These are phyloP conservation scores for Pogonocichla stellata DNA, from an alignment of 2,113 vertebrate species.

Conservation along the genomic window DNA sequence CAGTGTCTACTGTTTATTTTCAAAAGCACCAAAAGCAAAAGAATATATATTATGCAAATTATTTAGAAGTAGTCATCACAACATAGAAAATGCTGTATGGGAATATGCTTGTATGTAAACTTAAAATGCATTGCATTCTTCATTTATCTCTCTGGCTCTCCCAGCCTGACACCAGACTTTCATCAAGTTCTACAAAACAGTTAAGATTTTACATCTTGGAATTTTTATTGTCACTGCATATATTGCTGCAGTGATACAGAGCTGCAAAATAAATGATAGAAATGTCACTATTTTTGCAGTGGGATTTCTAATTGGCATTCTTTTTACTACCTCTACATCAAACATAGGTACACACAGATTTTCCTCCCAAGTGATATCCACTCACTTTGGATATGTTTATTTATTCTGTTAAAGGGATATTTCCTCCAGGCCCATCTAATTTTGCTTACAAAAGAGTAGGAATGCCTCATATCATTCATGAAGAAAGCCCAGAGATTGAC, in stretches of 20 bases:
- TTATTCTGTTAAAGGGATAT: neutral
- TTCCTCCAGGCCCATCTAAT: neutral
- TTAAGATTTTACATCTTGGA: neutral
- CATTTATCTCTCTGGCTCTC: neutral
- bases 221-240: neutral
- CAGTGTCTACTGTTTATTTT: neutral
- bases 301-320: neutral
- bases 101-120: neutral
- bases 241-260: neutral
- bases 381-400: neutral
- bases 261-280: neutral
- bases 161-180: neutral
- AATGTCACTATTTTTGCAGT: neutral
- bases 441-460: neutral
- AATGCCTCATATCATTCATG: neutral
- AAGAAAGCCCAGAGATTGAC: neutral
- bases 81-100: neutral
- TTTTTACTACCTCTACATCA: neutral
- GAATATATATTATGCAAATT: slow-evolving; percentile 23
- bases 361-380: neutral
- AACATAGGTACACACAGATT: neutral
- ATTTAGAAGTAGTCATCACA: slow-evolving; percentile 11
- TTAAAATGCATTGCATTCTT: neutral
- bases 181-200: neutral
- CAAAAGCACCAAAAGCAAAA: neutral